Evolutionary conservation across 2,797 vertebrate species (phyloP).

Genomic region (Tinamus major): DNA sequence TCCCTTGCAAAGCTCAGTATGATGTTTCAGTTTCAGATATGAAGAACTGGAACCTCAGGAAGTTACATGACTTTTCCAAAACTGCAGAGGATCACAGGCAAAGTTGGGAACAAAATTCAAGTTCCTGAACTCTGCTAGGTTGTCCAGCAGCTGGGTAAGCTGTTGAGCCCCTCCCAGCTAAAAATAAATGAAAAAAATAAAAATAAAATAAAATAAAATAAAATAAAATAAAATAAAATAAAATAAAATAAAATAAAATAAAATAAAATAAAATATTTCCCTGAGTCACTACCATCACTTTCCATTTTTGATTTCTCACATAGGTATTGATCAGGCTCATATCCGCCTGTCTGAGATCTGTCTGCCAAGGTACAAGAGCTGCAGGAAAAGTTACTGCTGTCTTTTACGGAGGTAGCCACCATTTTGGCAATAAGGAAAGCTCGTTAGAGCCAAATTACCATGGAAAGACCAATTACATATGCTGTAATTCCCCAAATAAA

Average conservation of each 20-base stretch:
- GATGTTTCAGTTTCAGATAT: background rate
- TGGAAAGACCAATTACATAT: background rate
- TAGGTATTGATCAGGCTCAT: background rate
- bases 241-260: background rate
- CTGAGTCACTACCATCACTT: background rate
- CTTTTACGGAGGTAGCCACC: background rate
- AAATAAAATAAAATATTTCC: background rate
- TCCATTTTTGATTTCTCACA: conserved; percentile 1
- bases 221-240: background rate
- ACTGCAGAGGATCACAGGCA: background rate
- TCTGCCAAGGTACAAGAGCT: background rate
- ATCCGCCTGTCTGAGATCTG: background rate
- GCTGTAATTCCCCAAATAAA: conserved; percentile 19
- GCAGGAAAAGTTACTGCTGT: background rate
- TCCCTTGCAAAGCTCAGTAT: background rate
- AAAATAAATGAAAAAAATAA: background rate
- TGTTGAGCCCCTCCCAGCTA: background rate
- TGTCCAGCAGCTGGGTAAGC: background rate
- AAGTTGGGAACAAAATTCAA: background rate
- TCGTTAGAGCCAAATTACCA: background rate
- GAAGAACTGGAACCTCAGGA: background rate
- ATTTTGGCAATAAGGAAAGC: background rate
- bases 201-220: background rate
- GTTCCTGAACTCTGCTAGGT: background rate
- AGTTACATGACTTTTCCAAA: background rate